phyloP scores from a whole-genome alignment of 1,140 invertebrate species.

The Diorhabda carinulata region DNA sequence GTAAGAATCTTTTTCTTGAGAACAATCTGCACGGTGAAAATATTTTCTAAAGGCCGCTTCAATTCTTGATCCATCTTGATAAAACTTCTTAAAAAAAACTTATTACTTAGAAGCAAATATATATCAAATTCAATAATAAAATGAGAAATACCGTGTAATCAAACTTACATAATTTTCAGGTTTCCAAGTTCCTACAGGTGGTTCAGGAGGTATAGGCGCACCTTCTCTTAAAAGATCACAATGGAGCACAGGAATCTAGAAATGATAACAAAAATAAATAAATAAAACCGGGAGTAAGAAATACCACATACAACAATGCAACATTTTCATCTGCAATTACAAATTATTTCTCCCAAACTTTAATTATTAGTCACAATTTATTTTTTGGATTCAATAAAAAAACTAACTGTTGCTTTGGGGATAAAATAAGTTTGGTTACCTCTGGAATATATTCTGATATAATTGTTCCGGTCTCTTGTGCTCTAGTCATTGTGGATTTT shows the following conservation, averaged over 20 bases:
- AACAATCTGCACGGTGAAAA: conserved; percentile 81
- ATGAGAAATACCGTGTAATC: too few species aligned
- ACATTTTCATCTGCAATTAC: too few species aligned
- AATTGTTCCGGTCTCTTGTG: conserved; percentile 83
- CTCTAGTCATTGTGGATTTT: conserved; percentile 89
- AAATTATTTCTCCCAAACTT: too few species aligned
- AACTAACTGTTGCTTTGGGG: too few species aligned
- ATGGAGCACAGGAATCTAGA: conserved; percentile 54
- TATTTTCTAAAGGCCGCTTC: conserved; percentile 94
- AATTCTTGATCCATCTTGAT: conserved; percentile 90
- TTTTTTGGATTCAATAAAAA: neutral
- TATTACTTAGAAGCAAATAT: neutral
- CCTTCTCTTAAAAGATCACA: conserved; percentile 87
- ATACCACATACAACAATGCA: too few species aligned
- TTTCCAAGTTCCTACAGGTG: conserved; percentile 80
- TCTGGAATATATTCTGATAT: conserved; percentile 66
- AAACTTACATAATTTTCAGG: conserved; percentile 71
- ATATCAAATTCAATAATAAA: too few species aligned
- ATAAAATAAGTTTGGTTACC: conserved; percentile 36
- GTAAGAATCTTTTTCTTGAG: conserved; percentile 80
- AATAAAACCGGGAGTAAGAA: too few species aligned
- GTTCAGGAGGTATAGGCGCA: conserved; percentile 90
- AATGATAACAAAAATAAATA: conserved; percentile 17
- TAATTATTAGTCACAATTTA: too few species aligned
- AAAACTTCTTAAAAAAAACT: conserved; percentile 73